Base-by-base conservation (phyloP, 2,888 invertebrate genomes). In the Netelia fuscicornis region DNA sequence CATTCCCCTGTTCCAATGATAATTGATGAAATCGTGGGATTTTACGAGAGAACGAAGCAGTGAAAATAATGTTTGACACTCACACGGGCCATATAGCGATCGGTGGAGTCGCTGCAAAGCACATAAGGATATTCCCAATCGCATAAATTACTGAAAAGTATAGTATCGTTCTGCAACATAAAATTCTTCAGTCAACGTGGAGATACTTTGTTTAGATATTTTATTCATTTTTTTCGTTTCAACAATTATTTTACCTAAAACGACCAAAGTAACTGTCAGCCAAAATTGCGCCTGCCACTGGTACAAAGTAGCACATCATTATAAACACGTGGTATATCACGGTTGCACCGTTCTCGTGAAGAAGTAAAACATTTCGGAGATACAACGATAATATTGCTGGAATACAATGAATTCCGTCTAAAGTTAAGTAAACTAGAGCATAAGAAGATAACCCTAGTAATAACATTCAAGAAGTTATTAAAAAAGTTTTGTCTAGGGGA, bases 301-400 rank as follows among this genome's bases (percentile, higher is more conserved):
- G 97, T 89, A 97, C 96, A 60, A 97, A 95, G 92, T 97, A 98
- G 88, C 97, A 97, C 89, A 96, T 92, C 96, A 97, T 97, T 71
- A 96, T 96, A 90, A 97, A 97, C 54, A 96, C 95, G 90, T 98
- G 98, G 91, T 96, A 98, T 9, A 97, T 95, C 2, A 97, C 95
- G 0, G 97, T 97, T 0, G 97, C 96, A 0, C 95, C 94, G 89
- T 96, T 96, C 89, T 96, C 96, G 76, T 95, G 95, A 84, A 96
- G 96, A 44, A 95, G 94, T 54, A 98, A 93, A 84, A 96, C 95
- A 89, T 96, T 96, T 70, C 96, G 95, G 88, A 98, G 93, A 92
- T 97, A 98, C 58, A 98, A 92, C 0, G 97, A 96, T 75, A 98
- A 94, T 87, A 98, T 96, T n/a, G 97, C 97, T 97, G 94, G 9